Evolutionary conservation across 2,888 invertebrate species (phyloP).

Genomic region (Drosophila paranaensis): DNA sequence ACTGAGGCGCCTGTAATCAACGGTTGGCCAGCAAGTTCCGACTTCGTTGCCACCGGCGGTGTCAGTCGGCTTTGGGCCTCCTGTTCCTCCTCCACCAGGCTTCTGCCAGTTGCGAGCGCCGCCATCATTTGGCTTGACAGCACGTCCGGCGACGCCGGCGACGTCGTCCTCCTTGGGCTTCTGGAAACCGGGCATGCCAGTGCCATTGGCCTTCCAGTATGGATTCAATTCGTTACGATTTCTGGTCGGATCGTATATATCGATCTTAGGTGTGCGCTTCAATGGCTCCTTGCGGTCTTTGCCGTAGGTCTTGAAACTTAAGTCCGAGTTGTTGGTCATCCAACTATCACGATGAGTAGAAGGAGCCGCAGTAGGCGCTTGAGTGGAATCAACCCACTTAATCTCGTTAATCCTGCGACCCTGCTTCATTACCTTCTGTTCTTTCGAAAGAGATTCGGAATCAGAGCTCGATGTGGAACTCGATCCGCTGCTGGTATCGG

Average conservation of each 20-base stretch:
- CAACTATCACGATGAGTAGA: slow-evolving; percentile 88
- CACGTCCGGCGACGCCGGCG: slow-evolving; percentile 25
- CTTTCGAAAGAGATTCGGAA: too few relatives aligned
- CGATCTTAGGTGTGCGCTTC: slow-evolving; percentile 86
- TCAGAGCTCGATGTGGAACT: too few relatives aligned
- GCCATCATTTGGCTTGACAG: not conserved
- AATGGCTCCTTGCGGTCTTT: slow-evolving; percentile 84
- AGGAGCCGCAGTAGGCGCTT: too few relatives aligned
- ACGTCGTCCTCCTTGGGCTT: slow-evolving; percentile 85
- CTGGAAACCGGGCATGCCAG: slow-evolving; percentile 89
- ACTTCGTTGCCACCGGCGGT: too few relatives aligned
- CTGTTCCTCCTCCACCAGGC: too few relatives aligned
- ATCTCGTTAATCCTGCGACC: too few relatives aligned
- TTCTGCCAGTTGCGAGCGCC: slow-evolving; percentile 42
- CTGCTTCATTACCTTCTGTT: too few relatives aligned
- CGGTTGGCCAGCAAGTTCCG: too few relatives aligned
- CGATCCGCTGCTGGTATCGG: too few relatives aligned
- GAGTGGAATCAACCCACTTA: too few relatives aligned
- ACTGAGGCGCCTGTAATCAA: too few relatives aligned
- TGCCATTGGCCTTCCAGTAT: slow-evolving; percentile 95
- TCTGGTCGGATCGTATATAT: slow-evolving; percentile 89
- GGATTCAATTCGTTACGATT: slow-evolving; percentile 94
- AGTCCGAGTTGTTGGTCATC: slow-evolving; percentile 87
- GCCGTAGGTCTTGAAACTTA: slow-evolving; percentile 84
- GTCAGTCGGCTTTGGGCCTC: too few relatives aligned